Evolutionary conservation across 2,113 vertebrate genomes (phyloP).

Genomic region (Rhinoderma darwinii): DNA sequence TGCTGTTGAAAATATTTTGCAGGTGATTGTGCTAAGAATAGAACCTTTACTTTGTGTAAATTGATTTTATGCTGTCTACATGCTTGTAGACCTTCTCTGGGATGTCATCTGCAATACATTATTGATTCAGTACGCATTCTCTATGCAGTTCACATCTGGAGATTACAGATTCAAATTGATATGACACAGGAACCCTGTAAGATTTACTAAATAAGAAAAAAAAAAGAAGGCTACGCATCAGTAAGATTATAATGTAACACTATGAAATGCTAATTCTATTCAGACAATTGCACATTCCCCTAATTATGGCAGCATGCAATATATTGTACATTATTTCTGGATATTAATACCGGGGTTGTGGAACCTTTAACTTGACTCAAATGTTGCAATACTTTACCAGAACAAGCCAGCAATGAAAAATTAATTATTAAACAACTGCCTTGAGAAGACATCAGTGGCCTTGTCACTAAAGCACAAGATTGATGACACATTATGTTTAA

Average conservation of each 20-base stretch:
- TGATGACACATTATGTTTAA: constrained; percentile 72
- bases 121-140: constrained; percentile 65
- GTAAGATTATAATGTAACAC: constrained; percentile 41
- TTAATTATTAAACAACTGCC: constrained; percentile 80
- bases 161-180: constrained; percentile 72
- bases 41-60: constrained; percentile 52
- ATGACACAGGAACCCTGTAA: constrained; percentile 64
- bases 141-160: constrained; percentile 61
- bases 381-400: constrained; percentile 77
- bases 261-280: constrained; percentile 39
- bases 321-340: constrained; percentile 68
- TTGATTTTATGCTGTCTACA: constrained; percentile 58
- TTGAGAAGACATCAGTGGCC: constrained; percentile 72
- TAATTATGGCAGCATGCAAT: constrained; percentile 1
- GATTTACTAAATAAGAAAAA: constrained; percentile 61
- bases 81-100: constrained; percentile 60
- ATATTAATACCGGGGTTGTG: constrained; percentile 75
- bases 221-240: constrained; percentile 35
- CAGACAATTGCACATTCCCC: constrained; percentile 28
- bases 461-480: constrained; percentile 72
- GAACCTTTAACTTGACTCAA: constrained; percentile 73
- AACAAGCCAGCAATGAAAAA: constrained; percentile 75
- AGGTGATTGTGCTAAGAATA: constrained; percentile 36
- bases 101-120: constrained; percentile 60
- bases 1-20: constrained; percentile 15